Percentiles rank a stretch among this genome's conserved stretches.
phyloP scores from a whole-genome alignment of 2,113 vertebrate genomes.

The Rallus limicola region DNA sequence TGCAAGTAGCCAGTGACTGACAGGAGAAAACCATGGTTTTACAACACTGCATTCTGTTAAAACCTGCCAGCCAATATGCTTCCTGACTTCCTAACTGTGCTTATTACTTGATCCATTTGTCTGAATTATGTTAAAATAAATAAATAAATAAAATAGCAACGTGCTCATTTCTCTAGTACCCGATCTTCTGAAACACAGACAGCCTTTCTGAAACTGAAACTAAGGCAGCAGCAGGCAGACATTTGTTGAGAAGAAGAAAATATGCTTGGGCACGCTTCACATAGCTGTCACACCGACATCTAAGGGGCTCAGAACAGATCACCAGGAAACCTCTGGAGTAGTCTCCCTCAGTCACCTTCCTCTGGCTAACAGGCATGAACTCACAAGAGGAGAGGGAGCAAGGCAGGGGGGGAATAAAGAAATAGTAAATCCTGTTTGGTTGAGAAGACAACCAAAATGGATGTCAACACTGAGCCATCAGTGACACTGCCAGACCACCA shows the following conservation, averaged over 20 bases:
- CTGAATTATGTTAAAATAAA: rapidly evolving
- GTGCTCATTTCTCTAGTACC: not conserved
- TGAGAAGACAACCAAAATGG: not conserved
- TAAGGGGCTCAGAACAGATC: not conserved
- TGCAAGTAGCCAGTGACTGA: not conserved
- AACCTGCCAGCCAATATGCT: not conserved
- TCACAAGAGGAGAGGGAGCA: not conserved
- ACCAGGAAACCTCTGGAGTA: not conserved
- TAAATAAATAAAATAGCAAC: not conserved
- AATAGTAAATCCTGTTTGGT: not conserved
- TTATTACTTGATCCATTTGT: not conserved
- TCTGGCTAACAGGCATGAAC: not conserved
- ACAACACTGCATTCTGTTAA: not conserved
- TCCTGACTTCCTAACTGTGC: not conserved
- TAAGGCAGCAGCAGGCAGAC: not conserved
- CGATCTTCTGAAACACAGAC: rapidly evolving
- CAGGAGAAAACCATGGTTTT: not conserved
- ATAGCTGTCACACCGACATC: not conserved
- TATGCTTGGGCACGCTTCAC: not conserved
- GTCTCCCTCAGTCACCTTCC: not conserved
- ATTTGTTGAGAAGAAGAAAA: not conserved
- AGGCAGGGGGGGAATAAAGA: rapidly evolving
- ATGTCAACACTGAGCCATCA: not conserved
- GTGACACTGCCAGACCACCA: not conserved
- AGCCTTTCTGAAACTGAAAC: slow-evolving; percentile 43